Evolutionary conservation across 2,113 vertebrate genomes (phyloP).

Genomic region (Ariopsis seemanni): DNA sequence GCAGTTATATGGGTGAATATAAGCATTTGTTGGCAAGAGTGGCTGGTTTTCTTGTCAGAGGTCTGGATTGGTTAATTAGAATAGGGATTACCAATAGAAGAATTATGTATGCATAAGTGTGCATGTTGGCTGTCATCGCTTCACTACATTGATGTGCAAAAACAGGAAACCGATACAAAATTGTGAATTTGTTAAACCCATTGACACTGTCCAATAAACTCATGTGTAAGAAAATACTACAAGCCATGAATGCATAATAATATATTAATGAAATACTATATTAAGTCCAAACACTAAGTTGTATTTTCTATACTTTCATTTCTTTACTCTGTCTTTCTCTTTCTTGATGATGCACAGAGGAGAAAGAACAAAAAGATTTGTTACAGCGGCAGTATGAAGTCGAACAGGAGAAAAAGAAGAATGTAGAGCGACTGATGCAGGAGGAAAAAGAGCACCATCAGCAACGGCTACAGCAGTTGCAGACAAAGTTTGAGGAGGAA

Average conservation of each 20-base stretch:
- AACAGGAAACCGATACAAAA: neutral
- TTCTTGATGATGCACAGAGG: constrained; percentile 36
- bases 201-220: too few species aligned
- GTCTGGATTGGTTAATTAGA: neutral
- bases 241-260: neutral
- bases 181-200: too few species aligned
- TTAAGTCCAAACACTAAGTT: neutral
- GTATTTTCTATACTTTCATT: neutral
- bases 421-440: constrained; percentile 32
- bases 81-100: neutral
- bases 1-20: too few species aligned
- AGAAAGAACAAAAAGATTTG: constrained; percentile 28
- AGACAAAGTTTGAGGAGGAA: constrained; percentile 53
- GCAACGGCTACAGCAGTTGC: constrained; percentile 40
- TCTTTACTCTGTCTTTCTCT: neutral
- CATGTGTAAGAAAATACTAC: neutral
- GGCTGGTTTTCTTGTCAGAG: neutral
- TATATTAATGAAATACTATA: neutral
- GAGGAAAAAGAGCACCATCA: constrained; percentile 41
- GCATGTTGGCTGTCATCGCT: neutral
- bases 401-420: constrained; percentile 28
- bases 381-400: constrained; percentile 46
- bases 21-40: too few species aligned
- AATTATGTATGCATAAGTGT: neutral
- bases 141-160: neutral